A percentile compares a stretch with the other conserved stretches of the same genome.
Evolutionary conservation across 2,888 invertebrate genomes (phyloP).

Genomic region (Eulithis testata): DNA sequence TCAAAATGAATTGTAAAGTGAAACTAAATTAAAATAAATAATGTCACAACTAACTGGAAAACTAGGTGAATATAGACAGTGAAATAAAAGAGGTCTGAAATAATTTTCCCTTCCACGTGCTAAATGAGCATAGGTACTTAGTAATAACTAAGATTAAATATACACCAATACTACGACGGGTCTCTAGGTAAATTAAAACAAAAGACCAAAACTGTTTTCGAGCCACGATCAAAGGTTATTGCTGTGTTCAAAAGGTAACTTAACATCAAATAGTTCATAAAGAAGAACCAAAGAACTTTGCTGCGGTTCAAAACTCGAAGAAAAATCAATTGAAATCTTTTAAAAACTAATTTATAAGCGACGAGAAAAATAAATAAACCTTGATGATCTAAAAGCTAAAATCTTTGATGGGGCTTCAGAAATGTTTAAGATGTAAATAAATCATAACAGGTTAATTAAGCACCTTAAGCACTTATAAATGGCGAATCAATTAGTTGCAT

Average conservation of each 20-base stretch:
- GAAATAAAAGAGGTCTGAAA: no score
- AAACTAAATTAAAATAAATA: no score
- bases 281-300: not conserved
- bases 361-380: not conserved
- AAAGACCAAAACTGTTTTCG: slow-evolving; percentile 4
- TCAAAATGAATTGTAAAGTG: no score
- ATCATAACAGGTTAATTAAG: not conserved
- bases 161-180: slow-evolving; percentile 20
- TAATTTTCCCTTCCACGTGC: slow-evolving; percentile 9
- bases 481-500: not conserved
- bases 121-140: slow-evolving; percentile 5
- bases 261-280: not conserved
- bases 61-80: no score
- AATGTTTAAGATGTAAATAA: slow-evolving; percentile 3
- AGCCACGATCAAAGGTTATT: slow-evolving; percentile 12
- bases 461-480: not conserved
- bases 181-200: slow-evolving; percentile 9
- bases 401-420: slow-evolving; percentile 17
- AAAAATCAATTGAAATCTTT: not conserved
- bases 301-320: not conserved
- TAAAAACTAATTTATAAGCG: not conserved
- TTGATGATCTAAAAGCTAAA: not conserved
- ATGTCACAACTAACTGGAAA: no score
- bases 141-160: slow-evolving; percentile 1
- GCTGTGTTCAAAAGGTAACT: not conserved